These are phyloP conservation scores for Capitella teleta DNA, from an alignment of 1,140 invertebrate genomes.

Conservation along the genomic window DNA sequence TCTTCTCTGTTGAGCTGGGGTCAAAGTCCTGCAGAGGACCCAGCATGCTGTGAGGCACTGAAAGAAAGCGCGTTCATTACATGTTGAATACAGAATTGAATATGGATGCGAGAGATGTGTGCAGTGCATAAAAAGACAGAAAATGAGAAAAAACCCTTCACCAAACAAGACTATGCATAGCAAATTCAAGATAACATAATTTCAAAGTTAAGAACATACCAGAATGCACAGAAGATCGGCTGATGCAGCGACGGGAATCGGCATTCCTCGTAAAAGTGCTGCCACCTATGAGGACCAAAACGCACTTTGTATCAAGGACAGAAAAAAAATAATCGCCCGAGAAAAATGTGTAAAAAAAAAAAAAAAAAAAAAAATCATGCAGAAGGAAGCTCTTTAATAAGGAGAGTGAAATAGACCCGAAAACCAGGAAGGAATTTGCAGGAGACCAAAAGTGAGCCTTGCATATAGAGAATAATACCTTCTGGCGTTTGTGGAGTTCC, in stretches of 20 bases:
- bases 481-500: constrained; percentile 15
- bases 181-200: neutral
- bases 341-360: too few species aligned
- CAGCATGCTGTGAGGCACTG: constrained; percentile 10
- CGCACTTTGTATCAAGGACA: too few species aligned
- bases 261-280: too few species aligned
- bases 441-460: constrained; percentile 6
- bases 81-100: too few species aligned
- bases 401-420: neutral
- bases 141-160: neutral
- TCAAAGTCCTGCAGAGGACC: constrained; percentile 19
- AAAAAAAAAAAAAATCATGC: neutral
- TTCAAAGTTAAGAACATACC: neutral
- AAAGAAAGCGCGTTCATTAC: neutral
- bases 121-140: neutral
- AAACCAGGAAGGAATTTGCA: constrained; percentile 14
- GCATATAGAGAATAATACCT: too few species aligned
- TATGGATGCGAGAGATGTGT: too few species aligned
- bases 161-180: neutral
- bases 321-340: too few species aligned
- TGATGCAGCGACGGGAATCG: neutral
- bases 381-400: neutral
- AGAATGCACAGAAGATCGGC: neutral
- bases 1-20: constrained; percentile 13
- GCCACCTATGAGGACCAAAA: too few species aligned